A percentile compares a stretch with the other conserved stretches of the same genome.
These are phyloP conservation scores for Paramormyrops kingsleyae DNA, from an alignment of 2,113 vertebrate genomes.

Conservation along the genomic window DNA sequence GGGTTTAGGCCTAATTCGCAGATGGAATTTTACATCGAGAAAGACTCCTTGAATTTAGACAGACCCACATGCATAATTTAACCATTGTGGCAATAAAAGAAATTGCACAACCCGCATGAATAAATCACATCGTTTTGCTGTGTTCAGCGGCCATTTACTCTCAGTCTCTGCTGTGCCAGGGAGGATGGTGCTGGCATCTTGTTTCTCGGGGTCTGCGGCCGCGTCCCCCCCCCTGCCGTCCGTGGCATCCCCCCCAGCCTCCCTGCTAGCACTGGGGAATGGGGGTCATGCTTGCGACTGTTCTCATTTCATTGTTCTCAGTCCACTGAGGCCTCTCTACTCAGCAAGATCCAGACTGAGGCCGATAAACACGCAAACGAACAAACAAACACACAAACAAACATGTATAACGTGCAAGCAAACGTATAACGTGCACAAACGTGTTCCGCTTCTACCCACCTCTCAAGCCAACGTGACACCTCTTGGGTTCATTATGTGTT, in stretches of 20 bases:
- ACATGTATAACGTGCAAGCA: background rate
- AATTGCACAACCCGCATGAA: background rate
- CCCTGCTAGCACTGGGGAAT: background rate
- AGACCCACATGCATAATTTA: background rate
- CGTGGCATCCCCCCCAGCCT: background rate
- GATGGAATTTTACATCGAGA: background rate
- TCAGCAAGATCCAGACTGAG: background rate
- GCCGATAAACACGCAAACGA: background rate
- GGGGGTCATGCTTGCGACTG: background rate
- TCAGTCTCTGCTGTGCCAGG: background rate
- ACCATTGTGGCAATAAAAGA: background rate
- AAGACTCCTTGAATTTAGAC: background rate
- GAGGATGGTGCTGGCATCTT: background rate
- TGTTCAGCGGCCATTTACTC: background rate
- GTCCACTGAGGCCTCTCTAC: background rate
- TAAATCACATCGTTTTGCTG: constrained; percentile 4
- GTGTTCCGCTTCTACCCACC: background rate
- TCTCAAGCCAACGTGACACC: background rate
- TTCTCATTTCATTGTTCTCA: background rate
- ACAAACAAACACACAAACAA: background rate
- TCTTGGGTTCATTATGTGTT: background rate
- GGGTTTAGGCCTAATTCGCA: background rate
- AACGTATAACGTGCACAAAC: background rate
- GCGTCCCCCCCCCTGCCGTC: background rate
- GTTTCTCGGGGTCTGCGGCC: background rate